Conservation (phyloP, 2,888 invertebrate genomes). For the Mesochorus sp. region DNA sequence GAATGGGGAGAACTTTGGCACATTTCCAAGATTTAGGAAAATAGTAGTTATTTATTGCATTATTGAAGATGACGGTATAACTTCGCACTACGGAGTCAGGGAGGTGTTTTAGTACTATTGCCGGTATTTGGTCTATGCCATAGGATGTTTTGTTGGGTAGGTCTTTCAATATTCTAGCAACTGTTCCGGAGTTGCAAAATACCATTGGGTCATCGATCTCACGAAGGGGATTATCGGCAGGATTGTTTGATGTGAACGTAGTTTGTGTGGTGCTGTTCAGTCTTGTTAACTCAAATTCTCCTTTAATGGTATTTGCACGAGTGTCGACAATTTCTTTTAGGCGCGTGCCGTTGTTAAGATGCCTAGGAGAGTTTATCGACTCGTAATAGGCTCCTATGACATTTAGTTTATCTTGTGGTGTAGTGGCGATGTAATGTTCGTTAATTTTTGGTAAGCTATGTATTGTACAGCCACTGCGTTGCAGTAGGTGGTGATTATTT, state of each 20-base stretch:
- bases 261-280: not conserved
- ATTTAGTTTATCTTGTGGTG: not conserved
- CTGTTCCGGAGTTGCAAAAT: too few species aligned
- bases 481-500: not conserved
- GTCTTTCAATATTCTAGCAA: not conserved
- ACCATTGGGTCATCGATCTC: too few species aligned
- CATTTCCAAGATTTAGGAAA: constrained; percentile 47
- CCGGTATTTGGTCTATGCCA: constrained; percentile 48
- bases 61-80: constrained; percentile 43
- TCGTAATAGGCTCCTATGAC: not conserved
- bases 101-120: constrained; percentile 49
- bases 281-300: not conserved
- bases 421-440: not conserved
- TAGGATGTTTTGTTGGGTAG: constrained; percentile 53
- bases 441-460: too few species aligned
- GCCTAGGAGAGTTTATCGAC: not conserved
- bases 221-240: not conserved
- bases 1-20: constrained; percentile 35
- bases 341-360: not conserved
- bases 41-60: constrained; percentile 35
- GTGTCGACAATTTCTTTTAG: not conserved
- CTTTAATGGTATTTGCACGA: not conserved
- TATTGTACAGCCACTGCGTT: not conserved
- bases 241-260: not conserved
- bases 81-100: constrained; percentile 1